phyloP scores from a whole-genome alignment of 2,888 invertebrate species.

The Nephrotoma guestfalica region DNA sequence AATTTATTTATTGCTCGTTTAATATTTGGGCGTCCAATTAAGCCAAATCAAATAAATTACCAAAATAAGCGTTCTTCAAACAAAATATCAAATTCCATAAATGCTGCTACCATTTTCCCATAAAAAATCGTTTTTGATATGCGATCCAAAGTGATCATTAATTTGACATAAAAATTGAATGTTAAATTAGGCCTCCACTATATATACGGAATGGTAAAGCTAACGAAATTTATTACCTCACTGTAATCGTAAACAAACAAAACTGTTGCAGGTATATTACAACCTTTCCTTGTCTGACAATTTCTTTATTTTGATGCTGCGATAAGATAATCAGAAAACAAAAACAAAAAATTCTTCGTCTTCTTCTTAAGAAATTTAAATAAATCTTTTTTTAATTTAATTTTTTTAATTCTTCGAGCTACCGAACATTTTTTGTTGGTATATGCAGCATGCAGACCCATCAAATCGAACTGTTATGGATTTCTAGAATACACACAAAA shows the following conservation, averaged over 20 bases:
- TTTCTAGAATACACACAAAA: not conserved
- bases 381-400: not conserved
- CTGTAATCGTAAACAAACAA: not conserved
- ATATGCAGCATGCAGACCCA: not conserved
- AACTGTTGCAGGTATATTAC: not conserved
- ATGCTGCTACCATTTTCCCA: not conserved
- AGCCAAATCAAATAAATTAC: not conserved
- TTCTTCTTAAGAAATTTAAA: not conserved
- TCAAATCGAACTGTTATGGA: not conserved
- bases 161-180: not conserved
- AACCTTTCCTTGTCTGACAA: not conserved
- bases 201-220: not conserved
- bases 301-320: not conserved
- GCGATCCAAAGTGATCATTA: not conserved
- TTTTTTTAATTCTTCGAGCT: not conserved
- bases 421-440: not conserved
- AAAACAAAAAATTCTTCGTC: not conserved
- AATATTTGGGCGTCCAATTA: not conserved
- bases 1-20: too few relatives aligned
- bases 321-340: not conserved
- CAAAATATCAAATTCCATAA: not conserved
- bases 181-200: not conserved
- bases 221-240: not conserved
- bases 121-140: not conserved
- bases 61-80: not conserved